These are phyloP conservation scores for Hexactinellida sp. DNA, from an alignment of 37 sponge, comb jelly and placozoan species.

Conservation along the genomic window DNA sequence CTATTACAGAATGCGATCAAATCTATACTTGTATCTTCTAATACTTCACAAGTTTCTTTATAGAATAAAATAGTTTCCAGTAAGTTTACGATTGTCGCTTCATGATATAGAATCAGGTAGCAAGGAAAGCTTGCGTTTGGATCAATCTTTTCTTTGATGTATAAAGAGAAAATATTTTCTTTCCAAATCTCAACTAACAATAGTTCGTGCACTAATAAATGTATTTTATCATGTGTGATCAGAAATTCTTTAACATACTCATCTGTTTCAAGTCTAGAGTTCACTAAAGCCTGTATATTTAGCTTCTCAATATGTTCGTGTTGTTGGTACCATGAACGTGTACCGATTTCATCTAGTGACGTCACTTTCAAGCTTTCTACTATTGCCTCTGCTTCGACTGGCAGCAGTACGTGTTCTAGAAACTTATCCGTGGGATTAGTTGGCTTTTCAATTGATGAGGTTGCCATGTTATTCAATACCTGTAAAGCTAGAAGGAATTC, in stretches of 20 bases:
- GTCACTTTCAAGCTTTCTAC: slow-evolving; percentile 34
- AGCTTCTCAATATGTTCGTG: slow-evolving; percentile 64
- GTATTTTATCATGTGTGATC: slow-evolving; percentile 49
- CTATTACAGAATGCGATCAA: not conserved
- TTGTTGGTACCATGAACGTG: slow-evolving; percentile 51
- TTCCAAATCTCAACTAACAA: slow-evolving; percentile 55
- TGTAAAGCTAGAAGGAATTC: too few species aligned
- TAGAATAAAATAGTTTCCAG: slow-evolving; percentile 57
- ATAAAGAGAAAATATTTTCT: slow-evolving; percentile 47
- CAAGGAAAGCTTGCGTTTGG: slow-evolving; percentile 46
- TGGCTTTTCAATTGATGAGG: not conserved
- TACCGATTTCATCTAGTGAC: slow-evolving; percentile 38
- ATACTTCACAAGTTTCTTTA: slow-evolving; percentile 23
- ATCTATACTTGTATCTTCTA: not conserved
- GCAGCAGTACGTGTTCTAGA: slow-evolving; percentile 34
- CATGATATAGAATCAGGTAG: slow-evolving; percentile 60
- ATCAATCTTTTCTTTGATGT: slow-evolving; percentile 20
- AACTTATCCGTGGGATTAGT: not conserved
- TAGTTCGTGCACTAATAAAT: slow-evolving; percentile 45
- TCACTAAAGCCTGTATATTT: slow-evolving; percentile 50
- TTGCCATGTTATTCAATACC: not conserved
- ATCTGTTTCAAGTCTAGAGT: slow-evolving; percentile 38
- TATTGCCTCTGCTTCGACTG: slow-evolving; percentile 51
- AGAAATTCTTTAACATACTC: slow-evolving; percentile 67
- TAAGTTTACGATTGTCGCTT: slow-evolving; percentile 45